Conservation (phyloP, 2,113 vertebrate genomes). For the Cebidichthys violaceus region DNA sequence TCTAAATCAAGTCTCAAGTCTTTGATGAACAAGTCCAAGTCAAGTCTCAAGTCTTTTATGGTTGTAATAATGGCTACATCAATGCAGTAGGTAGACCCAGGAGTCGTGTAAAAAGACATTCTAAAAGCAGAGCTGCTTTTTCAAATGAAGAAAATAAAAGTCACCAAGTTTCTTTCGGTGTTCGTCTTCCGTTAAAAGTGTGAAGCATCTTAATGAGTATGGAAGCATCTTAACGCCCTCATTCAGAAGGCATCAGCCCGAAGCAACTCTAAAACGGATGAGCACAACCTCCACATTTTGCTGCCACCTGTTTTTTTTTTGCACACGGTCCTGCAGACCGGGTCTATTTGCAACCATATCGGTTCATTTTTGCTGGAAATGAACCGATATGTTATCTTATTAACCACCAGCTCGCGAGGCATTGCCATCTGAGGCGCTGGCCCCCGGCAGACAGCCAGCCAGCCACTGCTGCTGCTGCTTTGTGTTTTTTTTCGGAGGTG, state of each 20-base stretch:
- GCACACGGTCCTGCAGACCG: not conserved
- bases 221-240: not conserved
- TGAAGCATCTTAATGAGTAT: not conserved
- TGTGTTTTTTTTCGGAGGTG: conserved; percentile 14
- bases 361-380: not conserved
- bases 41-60: no score
- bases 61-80: no score
- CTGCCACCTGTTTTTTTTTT: conserved; percentile 21
- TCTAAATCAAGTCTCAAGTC: no score
- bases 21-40: no score
- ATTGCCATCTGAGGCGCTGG: not conserved
- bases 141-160: not conserved
- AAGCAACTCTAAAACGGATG: conserved; percentile 8
- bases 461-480: not conserved
- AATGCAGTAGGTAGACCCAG: no score
- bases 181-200: not conserved
- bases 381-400: no score
- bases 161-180: not conserved
- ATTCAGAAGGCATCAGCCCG: not conserved
- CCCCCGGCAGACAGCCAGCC: not conserved
- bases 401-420: not conserved
- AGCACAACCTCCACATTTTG: not conserved
- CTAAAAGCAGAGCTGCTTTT: not conserved
- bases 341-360: not conserved
- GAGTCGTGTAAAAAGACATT: no score